Conservation (phyloP, 2,888 invertebrate genomes). For the Orchestes rusci region DNA sequence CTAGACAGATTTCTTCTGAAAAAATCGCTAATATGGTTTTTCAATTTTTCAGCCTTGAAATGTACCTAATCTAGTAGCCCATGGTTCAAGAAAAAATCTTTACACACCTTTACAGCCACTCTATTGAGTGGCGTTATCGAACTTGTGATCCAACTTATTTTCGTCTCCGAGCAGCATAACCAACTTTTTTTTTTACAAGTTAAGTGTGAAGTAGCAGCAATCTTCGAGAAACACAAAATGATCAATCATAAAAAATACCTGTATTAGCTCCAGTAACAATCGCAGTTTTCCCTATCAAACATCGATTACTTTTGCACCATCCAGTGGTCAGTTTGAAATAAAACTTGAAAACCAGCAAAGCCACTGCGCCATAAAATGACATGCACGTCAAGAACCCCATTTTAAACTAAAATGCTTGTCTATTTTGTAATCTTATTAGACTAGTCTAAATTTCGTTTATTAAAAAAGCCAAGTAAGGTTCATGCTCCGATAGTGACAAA, state of each 20-base stretch:
- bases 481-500: too few relatives aligned
- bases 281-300: slow-evolving; percentile 28
- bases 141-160: too few relatives aligned
- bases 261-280: slow-evolving; percentile 28
- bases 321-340: slow-evolving; percentile 25
- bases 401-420: background rate
- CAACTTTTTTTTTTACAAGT: background rate
- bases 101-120: too few relatives aligned
- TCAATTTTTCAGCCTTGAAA: too few relatives aligned
- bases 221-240: background rate
- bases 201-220: background rate
- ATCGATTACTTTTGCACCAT: slow-evolving; percentile 26
- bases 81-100: too few relatives aligned
- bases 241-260: background rate
- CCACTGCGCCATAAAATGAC: background rate
- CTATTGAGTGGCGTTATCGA: too few relatives aligned
- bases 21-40: too few relatives aligned
- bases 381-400: slow-evolving; percentile 1
- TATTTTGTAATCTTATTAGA: background rate
- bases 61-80: too few relatives aligned
- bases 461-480: too few relatives aligned
- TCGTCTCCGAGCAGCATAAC: too few relatives aligned
- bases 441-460: background rate
- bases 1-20: too few relatives aligned
- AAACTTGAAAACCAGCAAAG: slow-evolving; percentile 15